Percentiles rank a stretch among this genome's conserved stretches.
Evolutionary conservation across 2,113 vertebrate species (phyloP).

Genomic region (Anhinga rufa): DNA sequence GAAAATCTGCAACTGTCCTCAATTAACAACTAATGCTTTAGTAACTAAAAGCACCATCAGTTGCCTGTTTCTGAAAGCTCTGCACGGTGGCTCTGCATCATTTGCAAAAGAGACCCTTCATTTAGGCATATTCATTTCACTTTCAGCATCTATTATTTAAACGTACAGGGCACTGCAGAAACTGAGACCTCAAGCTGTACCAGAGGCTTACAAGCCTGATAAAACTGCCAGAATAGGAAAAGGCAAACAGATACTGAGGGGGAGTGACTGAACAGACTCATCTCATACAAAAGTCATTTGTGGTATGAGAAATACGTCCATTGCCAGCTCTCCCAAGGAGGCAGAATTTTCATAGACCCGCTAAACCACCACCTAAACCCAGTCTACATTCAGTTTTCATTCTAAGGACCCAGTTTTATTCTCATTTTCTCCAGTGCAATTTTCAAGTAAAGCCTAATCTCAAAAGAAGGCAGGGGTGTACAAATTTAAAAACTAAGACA

Average conservation of each 20-base stretch:
- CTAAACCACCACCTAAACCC: neutral
- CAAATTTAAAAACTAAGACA: neutral
- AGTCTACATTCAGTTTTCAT: neutral
- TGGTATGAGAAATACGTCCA: neutral
- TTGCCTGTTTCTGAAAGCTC: neutral
- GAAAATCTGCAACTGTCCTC: constrained; percentile 26
- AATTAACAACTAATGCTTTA: constrained; percentile 22
- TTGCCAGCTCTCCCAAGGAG: neutral
- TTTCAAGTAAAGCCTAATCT: neutral
- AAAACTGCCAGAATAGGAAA: neutral
- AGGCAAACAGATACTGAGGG: neutral
- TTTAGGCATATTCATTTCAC: neutral
- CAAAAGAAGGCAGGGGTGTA: neutral
- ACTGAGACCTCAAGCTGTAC: neutral
- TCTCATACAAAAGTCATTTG: neutral
- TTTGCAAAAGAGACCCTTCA: neutral
- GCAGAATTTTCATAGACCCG: neutral
- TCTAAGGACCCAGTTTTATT: neutral
- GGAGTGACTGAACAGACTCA: neutral
- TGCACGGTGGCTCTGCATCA: neutral
- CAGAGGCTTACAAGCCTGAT: neutral
- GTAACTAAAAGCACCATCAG: neutral
- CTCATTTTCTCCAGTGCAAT: neutral
- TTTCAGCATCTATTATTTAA: constrained; percentile 60
- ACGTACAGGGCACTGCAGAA: neutral